Evolutionary conservation across 2,113 vertebrate genomes (phyloP), one percentile per base, ranked within the genome.

Genomic region (Dicaeum eximium): DNA sequence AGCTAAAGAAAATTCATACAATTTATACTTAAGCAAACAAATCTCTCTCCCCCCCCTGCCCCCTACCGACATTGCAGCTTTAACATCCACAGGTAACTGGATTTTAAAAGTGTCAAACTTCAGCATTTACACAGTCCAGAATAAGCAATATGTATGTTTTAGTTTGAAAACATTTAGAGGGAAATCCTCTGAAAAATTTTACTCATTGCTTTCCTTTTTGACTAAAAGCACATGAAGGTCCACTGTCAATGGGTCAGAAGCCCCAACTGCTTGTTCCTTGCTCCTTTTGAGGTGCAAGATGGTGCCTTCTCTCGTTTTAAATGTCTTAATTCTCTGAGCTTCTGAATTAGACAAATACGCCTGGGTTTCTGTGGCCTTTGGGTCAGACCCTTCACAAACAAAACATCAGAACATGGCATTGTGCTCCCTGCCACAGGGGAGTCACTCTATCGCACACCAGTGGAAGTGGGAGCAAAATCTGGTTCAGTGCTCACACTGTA

Each of bases 381-480:
- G 44, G 58, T 58, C 38, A 70, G 66, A 71, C 13, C 24, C 31
- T 66, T 37, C 13, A 4, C 28, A 48, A 82, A 42, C 15, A n/a
- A 47, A 80, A 28, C 19, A 45, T 33, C 47, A 80, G 51, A 78
- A 88, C 15, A 9, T 15, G 9, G 27, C 64, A 11, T 53, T 11
- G 31, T 64, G 66, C 48, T 92, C 79, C 73, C 50, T 1, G 7
- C 54, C 50, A 10, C 61, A 31, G 70, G 27, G 84, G 37, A 92
- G 38, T 73, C 54, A 40, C 84, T 95, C 73, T 67, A 28, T 48
- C 15, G 17, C 72, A 83, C 58, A 37, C 58, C 7, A 45, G 58
- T 54, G 53, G 80, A 95, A 97, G 60, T 79, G 77, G 86, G 85
- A 94, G 77, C 86, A 90, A 88, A 93, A 90, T 86, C 82, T 96